phyloP scores from a whole-genome alignment of 2,888 invertebrate species.

The Griposia aprilina region DNA sequence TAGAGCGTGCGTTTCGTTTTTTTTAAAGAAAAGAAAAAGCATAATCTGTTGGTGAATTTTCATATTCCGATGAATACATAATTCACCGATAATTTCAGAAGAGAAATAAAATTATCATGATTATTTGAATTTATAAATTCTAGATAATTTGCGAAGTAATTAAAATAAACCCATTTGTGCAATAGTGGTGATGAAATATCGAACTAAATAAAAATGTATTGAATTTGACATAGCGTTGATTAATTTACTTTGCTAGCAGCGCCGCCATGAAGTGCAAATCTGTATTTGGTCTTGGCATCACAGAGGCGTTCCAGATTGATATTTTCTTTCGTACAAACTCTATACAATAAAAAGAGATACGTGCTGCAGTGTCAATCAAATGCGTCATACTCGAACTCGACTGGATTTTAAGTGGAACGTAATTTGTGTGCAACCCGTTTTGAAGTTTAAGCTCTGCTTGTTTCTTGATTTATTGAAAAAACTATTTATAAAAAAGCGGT shows the following conservation, averaged over 20 bases:
- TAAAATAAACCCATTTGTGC: not conserved
- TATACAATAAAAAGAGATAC: constrained; percentile 9
- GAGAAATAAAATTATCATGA: not conserved
- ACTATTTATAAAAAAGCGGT: constrained; percentile 68
- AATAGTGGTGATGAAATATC: not conserved
- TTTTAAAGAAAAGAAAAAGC: not conserved
- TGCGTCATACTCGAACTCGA: not conserved
- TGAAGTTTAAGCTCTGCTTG: constrained; percentile 29
- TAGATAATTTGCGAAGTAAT: no score
- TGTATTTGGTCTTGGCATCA: not conserved
- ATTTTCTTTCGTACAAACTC: not conserved
- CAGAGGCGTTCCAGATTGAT: not conserved
- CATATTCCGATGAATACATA: not conserved
- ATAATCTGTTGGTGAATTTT: not conserved
- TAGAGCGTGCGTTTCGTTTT: constrained; percentile 21
- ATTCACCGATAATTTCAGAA: not conserved
- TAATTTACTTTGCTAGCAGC: not conserved
- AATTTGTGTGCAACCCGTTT: constrained; percentile 42
- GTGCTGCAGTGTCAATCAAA: not conserved
- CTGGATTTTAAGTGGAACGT: constrained; percentile 6
- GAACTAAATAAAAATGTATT: not conserved
- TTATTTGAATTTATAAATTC: not conserved
- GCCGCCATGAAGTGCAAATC: not conserved
- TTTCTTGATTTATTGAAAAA: constrained; percentile 27
- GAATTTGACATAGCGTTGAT: not conserved